A percentile compares a stretch with the other conserved stretches of the same genome.
phyloP scores from a whole-genome alignment of 2,888 invertebrate genomes.

The Cheilosia soror region DNA sequence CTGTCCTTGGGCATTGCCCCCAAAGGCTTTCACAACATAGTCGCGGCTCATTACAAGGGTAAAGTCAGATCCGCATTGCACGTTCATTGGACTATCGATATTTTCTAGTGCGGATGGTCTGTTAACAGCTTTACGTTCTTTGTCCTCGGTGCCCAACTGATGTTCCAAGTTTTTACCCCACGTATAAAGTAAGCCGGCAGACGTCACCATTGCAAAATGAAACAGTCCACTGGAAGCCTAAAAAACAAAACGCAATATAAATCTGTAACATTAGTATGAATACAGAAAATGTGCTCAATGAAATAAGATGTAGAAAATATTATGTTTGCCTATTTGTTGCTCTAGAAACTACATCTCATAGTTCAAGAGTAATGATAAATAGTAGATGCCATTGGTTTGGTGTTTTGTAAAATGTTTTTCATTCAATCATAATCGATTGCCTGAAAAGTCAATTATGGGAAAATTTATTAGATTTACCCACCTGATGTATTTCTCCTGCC shows the following conservation, averaged over 20 bases:
- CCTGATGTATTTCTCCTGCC: constrained; percentile 87
- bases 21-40: constrained; percentile 83
- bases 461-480: constrained; percentile 78
- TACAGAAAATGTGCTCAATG: too few relatives aligned
- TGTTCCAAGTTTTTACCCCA: constrained; percentile 97
- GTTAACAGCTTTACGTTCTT: constrained; percentile 81
- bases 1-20: constrained; percentile 83
- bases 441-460: background rate
- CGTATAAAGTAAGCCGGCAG: constrained; percentile 89
- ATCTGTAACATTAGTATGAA: background rate
- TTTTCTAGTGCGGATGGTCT: constrained; percentile 82
- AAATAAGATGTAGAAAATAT: too few relatives aligned
- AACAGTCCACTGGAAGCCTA: constrained; percentile 90
- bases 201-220: constrained; percentile 91
- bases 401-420: too few relatives aligned
- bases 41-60: constrained; percentile 83
- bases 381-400: too few relatives aligned
- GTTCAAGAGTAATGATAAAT: too few relatives aligned
- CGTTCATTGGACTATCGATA: constrained; percentile 82
- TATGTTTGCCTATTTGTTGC: background rate
- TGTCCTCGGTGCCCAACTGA: constrained; percentile 88
- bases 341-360: too few relatives aligned
- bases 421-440: background rate
- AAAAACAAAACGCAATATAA: background rate
- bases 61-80: constrained; percentile 83